phyloP scores from a whole-genome alignment of 1,140 invertebrate genomes.

The Eumaeus atala region DNA sequence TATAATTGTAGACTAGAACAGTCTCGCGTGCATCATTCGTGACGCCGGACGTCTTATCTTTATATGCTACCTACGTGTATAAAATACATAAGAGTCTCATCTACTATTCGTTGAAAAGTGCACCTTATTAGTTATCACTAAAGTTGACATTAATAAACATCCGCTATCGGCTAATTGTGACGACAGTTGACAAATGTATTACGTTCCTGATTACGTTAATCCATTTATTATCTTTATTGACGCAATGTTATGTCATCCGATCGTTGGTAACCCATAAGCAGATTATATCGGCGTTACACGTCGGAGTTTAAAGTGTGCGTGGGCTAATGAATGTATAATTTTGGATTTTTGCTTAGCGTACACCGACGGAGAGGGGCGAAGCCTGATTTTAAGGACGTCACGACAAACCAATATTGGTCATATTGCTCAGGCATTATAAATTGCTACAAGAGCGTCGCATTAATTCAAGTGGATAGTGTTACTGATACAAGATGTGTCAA shows the following conservation, averaged over 20 bases:
- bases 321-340: no score
- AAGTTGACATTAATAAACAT: not conserved
- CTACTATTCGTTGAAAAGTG: not conserved
- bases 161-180: slow-evolving; percentile 9
- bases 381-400: no score
- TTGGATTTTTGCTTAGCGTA: not conserved
- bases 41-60: slow-evolving; percentile 18
- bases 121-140: not conserved
- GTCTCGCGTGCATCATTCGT: no score
- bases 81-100: no score
- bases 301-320: no score
- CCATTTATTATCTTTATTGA: slow-evolving; percentile 35
- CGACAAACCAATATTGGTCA: no score
- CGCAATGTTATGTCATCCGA: slow-evolving; percentile 33
- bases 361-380: no score
- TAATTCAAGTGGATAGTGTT: no score
- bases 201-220: slow-evolving; percentile 17
- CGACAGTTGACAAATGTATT: slow-evolving; percentile 13
- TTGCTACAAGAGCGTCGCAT: no score
- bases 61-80: slow-evolving; percentile 21
- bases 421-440: no score
- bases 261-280: slow-evolving; percentile 34
- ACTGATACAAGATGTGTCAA: no score
- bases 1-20: not conserved
- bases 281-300: slow-evolving; percentile 21